Base-by-base conservation (phyloP, 2,113 vertebrate genomes). In the Nycticryphes semicollaris region DNA sequence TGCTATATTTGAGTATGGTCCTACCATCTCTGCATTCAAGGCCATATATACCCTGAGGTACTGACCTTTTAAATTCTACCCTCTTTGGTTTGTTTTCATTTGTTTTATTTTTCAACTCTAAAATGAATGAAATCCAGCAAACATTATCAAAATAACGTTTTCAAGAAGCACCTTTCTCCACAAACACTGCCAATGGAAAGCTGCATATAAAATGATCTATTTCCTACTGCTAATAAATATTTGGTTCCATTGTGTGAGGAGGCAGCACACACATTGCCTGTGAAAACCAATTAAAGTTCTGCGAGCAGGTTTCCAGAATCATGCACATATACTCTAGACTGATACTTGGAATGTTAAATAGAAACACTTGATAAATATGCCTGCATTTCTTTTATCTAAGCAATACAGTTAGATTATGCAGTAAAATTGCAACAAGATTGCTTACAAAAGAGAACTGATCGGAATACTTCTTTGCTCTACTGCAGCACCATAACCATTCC, bases 221-320 rank as follows among this genome's bases (percentile, higher is more conserved):
- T 75, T 90, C 47, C 19, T 63, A 59, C 22, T 74, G n/a, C 33
- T 78, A 84, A 93, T 80, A 94, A 88, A 90, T 88, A 90, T 75
- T 88, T 93, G 14, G 17, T 60, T 90, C 56, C 16, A 39, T 88
- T 88, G 87, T 48, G 37, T 78, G 56, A 75, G 60, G 51, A 80
- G n/a, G 27, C 54, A 90, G 35, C 39, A 70, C 19, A 87, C 14
- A 73, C 35, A 74, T 63, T 54, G 63, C 47, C 47, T 85, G 23
- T 39, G 59, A 95, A 95, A 91, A 85, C 23, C 23, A 80, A 67
- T 51, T 64, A 27, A 57, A 47, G 14, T 59, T 76, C 39, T 67
- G 59, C 3, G 7, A 90, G 75, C 16, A 39, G 47, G 47, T 63
- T 95, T 96, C 53, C 57, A 89, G 79, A 88, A 75, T 89, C 75